A percentile compares a stretch with the other conserved stretches of the same genome.
Evolutionary conservation across 2,888 invertebrate genomes (phyloP).

Genomic region (Herminia tarsipennalis): DNA sequence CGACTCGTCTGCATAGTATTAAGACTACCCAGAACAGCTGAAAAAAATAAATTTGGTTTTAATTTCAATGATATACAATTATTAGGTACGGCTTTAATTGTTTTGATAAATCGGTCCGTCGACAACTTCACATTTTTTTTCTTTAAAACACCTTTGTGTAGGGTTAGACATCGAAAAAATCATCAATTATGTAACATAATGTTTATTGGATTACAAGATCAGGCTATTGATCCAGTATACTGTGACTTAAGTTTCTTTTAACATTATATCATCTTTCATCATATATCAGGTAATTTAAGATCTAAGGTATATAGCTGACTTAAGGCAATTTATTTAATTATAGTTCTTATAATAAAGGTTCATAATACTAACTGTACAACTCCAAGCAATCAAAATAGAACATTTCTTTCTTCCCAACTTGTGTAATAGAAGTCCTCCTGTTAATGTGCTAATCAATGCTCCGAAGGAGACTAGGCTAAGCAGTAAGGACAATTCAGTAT

Average conservation of each 20-base stretch:
- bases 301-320: no score
- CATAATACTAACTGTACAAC: constrained; percentile 59
- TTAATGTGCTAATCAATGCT: constrained; percentile 54
- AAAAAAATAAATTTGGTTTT: constrained; percentile 1
- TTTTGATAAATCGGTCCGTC: no score
- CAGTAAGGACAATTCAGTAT: constrained; percentile 57
- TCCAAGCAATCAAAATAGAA: constrained; percentile 39
- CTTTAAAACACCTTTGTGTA: not conserved
- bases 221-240: no score
- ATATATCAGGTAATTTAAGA: no score
- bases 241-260: no score
- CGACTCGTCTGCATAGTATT: constrained; percentile 27
- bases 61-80: no score
- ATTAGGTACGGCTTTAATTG: no score
- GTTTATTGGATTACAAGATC: not conserved
- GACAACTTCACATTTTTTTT: no score
- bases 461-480: constrained; percentile 65
- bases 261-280: no score
- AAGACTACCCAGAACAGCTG: constrained; percentile 33
- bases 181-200: not conserved
- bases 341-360: no score
- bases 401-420: constrained; percentile 57
- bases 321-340: not conserved
- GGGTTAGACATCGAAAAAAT: not conserved
- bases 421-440: constrained; percentile 54